Base-by-base conservation (phyloP, 2,888 invertebrate species). In the Tricholauxania praeusta region DNA sequence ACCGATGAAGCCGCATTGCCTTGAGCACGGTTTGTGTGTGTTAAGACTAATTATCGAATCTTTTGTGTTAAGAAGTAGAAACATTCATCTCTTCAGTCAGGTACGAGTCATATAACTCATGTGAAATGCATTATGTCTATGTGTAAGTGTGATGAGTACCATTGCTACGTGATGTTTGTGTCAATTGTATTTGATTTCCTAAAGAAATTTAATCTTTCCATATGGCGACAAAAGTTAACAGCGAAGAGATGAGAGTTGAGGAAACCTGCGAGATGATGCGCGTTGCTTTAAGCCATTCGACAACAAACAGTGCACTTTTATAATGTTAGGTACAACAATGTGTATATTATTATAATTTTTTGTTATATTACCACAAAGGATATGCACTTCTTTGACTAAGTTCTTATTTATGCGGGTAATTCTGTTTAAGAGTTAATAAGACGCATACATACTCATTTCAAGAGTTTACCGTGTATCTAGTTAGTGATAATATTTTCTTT, bases 141-240 rank as follows among this genome's bases (percentile, higher is more conserved):
- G 77, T 72, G 74, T 75, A 76, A 78, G 77, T 75, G 74, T 75
- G 64, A 55, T 39, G 39, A 39, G 39, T 73, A 68, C 64, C 74
- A 74, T 67, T 75, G 75, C 74, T 75, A 73, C 75, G 76, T 75
- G 80, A 76, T 76, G 79, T 80, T 78, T 74, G 76, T 77, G 76
- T 75, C 76, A 75, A 76, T 77, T 77, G 74, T 73, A 73, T 73
- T 74, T 75, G 72, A 74, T 75, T 75, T 73, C 57, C 53, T 53
- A 15, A 70, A 70, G 19, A 63, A 52, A 52, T 47, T 47, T 14
- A 67, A 63, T 63, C 63, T 63, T 63, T 39, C 39, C 47, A 63
- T 47, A 70, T 52, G 55, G 19, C 15, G 32, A 63, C 32, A 28
- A 14, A 55, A 39, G 48, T 48, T 17, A 32, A 48, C 14, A 48